Percentiles rank a stretch among this genome's conserved stretches.
Evolutionary conservation across 1,140 invertebrate species (phyloP).

Genomic region (Ceratina australensis): DNA sequence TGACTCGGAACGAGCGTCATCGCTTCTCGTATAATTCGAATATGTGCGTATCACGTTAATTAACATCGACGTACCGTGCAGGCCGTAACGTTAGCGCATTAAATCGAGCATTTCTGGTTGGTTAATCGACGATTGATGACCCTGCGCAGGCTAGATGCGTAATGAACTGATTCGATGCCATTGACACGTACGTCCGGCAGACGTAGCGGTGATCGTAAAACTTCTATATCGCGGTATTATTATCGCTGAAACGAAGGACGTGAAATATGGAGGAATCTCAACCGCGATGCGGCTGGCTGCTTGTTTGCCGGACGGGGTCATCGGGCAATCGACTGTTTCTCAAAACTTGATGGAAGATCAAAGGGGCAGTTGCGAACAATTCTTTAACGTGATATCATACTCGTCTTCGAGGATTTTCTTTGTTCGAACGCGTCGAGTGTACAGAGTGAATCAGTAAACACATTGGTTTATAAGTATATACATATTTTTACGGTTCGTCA

Average conservation of each 20-base stretch:
- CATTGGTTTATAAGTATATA: no score
- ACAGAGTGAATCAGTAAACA: no score
- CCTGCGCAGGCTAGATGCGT: conserved; percentile 59
- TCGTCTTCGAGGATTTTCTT: not conserved
- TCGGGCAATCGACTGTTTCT: conserved; percentile 2
- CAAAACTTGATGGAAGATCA: not conserved
- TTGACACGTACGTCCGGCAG: conserved; percentile 35
- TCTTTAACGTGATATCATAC: no score
- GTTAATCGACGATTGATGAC: conserved; percentile 67
- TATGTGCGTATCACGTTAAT: conserved; percentile 60
- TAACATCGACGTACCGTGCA: conserved; percentile 50
- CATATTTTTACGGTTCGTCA: no score
- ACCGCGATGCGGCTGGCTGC: not conserved
- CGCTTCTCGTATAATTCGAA: conserved; percentile 16
- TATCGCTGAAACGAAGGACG: conserved; percentile 37
- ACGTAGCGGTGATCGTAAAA: conserved; percentile 40
- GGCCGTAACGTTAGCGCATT: conserved; percentile 64
- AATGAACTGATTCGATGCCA: conserved; percentile 56
- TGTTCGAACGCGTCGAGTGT: not conserved
- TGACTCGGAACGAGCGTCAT: not conserved
- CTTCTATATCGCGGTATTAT: conserved; percentile 38
- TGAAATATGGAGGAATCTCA: not conserved
- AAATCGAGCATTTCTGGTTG: conserved; percentile 65
- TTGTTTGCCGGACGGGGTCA: not conserved
- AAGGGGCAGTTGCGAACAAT: not conserved